Evolutionary conservation across 1,140 invertebrate species (phyloP), one percentile per base, ranked within the genome.

Genomic region (Cylas formicarius): DNA sequence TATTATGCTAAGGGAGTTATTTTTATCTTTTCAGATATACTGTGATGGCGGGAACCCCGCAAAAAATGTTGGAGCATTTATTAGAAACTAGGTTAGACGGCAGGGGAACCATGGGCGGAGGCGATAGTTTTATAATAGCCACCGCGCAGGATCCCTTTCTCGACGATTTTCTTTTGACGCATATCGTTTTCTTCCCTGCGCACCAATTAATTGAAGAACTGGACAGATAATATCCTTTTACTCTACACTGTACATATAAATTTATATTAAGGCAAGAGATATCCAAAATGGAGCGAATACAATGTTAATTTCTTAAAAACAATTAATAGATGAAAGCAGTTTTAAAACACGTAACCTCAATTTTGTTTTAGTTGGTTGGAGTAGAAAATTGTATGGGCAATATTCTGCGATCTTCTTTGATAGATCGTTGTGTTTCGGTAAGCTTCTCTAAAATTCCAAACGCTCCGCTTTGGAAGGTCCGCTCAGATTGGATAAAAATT

Each of bases 21-120:
- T 55, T 48, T 41, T 14, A 40, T 36, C 35, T 27, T 58, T 62
- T 11, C 59, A 89, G 86, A 67, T 91, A 91, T 65, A 87, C 82
- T 55, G 86, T 91, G 22, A 89, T 91, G 82, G 84, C 87, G 41
- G 89, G 88, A 22, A 86, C 84, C 27, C 81, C 88, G 16, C 81
- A 84, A 58, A 91, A 91, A 66, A 90, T 90, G 78, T 66, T 91
- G 46, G 87, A 91, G 67, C 84, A 90, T 67, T 70, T 91, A 13
- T 67, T 91, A 38, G 88, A 92, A 64, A 90, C 86, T 14, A 69
- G 85, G 50, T 71, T 89, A 45, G 78, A 83, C 49, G 74, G 73
- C 41, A 58, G 72, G 35, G 67, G 69, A 39, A 60, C 63, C 33
- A 65, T 68, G 11, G 66, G 69, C 32, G 66, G 68, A 27, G 67